Evolutionary conservation across 2,113 vertebrate genomes (phyloP).

Genomic region (Theristicus caerulescens): DNA sequence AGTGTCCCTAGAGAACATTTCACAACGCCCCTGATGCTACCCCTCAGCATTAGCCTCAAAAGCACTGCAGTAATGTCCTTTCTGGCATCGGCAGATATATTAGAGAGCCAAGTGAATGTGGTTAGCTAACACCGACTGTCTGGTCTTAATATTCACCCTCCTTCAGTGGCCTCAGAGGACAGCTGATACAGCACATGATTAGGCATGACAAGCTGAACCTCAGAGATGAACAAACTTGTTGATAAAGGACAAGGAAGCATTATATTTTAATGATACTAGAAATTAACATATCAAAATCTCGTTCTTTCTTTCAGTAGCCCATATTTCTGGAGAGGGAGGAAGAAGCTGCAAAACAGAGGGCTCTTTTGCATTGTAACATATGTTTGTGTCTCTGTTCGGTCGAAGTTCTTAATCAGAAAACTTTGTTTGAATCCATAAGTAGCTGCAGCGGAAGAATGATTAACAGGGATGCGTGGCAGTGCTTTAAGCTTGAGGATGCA

Average conservation of each 20-base stretch:
- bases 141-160: background rate
- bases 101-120: background rate
- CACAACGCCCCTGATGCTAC: background rate
- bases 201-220: background rate
- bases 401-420: background rate
- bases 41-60: background rate
- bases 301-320: background rate
- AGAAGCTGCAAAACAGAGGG: background rate
- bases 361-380: background rate
- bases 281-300: background rate
- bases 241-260: background rate
- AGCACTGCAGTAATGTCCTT: background rate
- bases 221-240: background rate
- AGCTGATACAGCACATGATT: background rate
- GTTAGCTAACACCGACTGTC: background rate
- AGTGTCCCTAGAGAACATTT: background rate
- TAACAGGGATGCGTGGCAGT: background rate
- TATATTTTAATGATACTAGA: background rate
- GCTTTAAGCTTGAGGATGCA: background rate
- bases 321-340: background rate
- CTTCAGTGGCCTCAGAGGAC: background rate
- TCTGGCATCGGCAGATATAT: background rate
- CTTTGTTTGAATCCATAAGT: background rate
- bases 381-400: background rate
- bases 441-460: background rate